Evolutionary conservation across 1,140 invertebrate genomes (phyloP).

Genomic region (Heliconius himera): DNA sequence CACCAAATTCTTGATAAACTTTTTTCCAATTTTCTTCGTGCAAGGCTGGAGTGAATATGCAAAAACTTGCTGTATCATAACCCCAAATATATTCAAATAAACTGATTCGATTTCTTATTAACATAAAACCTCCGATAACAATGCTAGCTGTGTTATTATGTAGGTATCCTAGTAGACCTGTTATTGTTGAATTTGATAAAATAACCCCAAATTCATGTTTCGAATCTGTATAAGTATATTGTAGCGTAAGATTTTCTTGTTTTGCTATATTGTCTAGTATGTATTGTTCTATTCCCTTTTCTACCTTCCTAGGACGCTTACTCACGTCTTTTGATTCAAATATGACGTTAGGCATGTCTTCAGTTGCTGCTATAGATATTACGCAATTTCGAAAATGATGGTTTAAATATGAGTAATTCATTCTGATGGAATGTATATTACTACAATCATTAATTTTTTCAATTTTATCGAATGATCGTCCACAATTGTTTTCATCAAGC

Average conservation of each 20-base stretch:
- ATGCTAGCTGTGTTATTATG: slow-evolving; percentile 34
- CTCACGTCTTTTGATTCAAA: slow-evolving; percentile 22
- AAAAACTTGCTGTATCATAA: slow-evolving; percentile 47
- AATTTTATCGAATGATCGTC: slow-evolving; percentile 16
- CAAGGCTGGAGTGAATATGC: slow-evolving; percentile 49
- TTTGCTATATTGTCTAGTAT: slow-evolving; percentile 33
- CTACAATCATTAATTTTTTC: slow-evolving; percentile 28
- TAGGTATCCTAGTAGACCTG: slow-evolving; percentile 36
- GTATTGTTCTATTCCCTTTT: slow-evolving; percentile 36
- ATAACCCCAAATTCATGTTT: slow-evolving; percentile 18
- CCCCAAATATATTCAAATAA: slow-evolving; percentile 51
- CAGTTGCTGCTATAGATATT: slow-evolving; percentile 19
- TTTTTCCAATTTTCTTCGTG: slow-evolving; percentile 50
- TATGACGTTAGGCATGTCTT: slow-evolving; percentile 39
- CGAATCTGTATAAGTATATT: slow-evolving; percentile 22
- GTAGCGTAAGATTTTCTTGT: slow-evolving; percentile 31
- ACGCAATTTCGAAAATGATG: slow-evolving; percentile 26
- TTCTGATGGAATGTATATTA: slow-evolving; percentile 12
- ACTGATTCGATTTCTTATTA: slow-evolving; percentile 32
- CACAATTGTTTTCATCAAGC: slow-evolving; percentile 34
- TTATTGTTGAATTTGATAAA: slow-evolving; percentile 33
- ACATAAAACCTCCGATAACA: slow-evolving; percentile 25
- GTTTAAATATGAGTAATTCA: slow-evolving; percentile 18
- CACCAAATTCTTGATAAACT: slow-evolving; percentile 52
- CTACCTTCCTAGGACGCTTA: neutral